Percentiles rank a stretch among this genome's conserved stretches.
phyloP scores from a whole-genome alignment of 2,113 vertebrate genomes.

The Actenoides lindsayi region DNA sequence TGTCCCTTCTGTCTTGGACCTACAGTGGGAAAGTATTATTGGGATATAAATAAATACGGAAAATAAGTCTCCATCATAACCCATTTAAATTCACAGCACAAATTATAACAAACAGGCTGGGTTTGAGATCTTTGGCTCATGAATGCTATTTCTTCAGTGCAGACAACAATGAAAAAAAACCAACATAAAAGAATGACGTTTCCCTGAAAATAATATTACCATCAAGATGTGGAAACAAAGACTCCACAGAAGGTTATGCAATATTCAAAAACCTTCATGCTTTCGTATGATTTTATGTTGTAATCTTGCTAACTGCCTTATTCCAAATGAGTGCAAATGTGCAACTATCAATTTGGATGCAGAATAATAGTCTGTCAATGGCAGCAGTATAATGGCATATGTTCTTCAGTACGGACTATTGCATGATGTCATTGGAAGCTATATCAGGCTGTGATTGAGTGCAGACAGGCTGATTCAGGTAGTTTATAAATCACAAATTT shows the following conservation, averaged over 20 bases:
- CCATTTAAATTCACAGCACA: not conserved
- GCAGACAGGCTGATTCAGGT: not conserved
- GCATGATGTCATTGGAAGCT: not conserved
- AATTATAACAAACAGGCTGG: not conserved
- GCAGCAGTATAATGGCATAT: not conserved
- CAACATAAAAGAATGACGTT: not conserved
- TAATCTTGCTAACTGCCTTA: not conserved
- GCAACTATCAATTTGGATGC: not conserved
- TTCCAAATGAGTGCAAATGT: not conserved
- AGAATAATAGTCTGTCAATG: not conserved
- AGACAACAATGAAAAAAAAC: not conserved
- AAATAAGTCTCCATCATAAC: not conserved
- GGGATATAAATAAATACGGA: not conserved
- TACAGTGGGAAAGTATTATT: not conserved
- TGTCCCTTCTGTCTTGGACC: not conserved
- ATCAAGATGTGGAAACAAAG: not conserved
- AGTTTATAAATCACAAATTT: not conserved
- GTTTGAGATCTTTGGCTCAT: not conserved
- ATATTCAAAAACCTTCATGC: not conserved
- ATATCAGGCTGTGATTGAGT: not conserved
- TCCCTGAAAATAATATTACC: not conserved
- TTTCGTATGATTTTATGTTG: not conserved
- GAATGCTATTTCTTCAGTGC: not conserved
- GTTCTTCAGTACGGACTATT: not conserved
- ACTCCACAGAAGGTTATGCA: not conserved